These are phyloP conservation scores for Hyles euphorbiae DNA, from an alignment of 1,140 invertebrate genomes.

Conservation along the genomic window DNA sequence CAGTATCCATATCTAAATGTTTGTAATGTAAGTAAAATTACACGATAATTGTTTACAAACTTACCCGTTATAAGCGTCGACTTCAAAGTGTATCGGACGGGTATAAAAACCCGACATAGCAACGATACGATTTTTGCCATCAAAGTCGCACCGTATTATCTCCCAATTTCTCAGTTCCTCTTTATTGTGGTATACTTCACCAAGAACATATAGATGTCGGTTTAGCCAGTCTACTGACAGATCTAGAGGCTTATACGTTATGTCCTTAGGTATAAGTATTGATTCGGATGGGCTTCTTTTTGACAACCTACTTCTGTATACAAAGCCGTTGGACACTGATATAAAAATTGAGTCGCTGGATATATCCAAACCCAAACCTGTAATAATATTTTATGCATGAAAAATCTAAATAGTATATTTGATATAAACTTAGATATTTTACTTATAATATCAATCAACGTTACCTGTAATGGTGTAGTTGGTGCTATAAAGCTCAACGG, in stretches of 20 bases:
- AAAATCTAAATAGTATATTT: too few relatives aligned
- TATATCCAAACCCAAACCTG: slow-evolving; percentile 86
- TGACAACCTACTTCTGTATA: slow-evolving; percentile 73
- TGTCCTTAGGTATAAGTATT: slow-evolving; percentile 77
- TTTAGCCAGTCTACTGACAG: slow-evolving; percentile 93
- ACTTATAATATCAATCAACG: not conserved
- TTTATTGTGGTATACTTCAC: slow-evolving; percentile 76
- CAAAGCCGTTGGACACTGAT: slow-evolving; percentile 81
- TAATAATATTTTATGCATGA: slow-evolving; percentile 18
- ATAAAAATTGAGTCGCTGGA: slow-evolving; percentile 83
- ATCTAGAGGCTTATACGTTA: slow-evolving; percentile 78
- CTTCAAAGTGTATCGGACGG: slow-evolving; percentile 85
- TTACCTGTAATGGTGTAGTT: slow-evolving; percentile 57
- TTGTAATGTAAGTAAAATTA: too few relatives aligned
- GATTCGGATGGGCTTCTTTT: slow-evolving; percentile 58
- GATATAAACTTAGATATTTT: too few relatives aligned
- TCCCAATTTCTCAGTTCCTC: slow-evolving; percentile 77
- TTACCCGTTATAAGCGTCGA: slow-evolving; percentile 94
- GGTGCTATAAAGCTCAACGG: slow-evolving; percentile 71
- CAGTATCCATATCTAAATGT: too few relatives aligned
- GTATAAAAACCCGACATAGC: slow-evolving; percentile 81
- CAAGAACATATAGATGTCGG: slow-evolving; percentile 86
- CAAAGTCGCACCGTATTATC: slow-evolving; percentile 84
- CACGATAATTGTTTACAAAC: slow-evolving; percentile 13
- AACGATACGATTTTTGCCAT: slow-evolving; percentile 81